Conservation (phyloP, 2,113 vertebrate genomes). For the Calcarius ornatus region DNA sequence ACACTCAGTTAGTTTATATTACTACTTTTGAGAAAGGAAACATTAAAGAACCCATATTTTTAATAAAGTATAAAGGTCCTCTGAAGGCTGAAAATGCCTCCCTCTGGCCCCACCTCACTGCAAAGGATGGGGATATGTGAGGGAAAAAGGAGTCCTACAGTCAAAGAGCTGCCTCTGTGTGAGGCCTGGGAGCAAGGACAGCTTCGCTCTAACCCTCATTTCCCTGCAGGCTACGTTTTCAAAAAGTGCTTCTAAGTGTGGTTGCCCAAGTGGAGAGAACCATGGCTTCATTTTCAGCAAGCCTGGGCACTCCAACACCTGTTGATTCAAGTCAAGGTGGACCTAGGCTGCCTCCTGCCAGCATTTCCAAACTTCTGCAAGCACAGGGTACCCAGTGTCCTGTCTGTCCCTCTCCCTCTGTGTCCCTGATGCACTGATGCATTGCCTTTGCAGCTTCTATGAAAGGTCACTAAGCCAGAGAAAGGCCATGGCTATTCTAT, state of each 20-base stretch:
- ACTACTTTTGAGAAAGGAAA: conserved; percentile 64
- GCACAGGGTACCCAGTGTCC: not conserved
- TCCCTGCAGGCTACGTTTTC: not conserved
- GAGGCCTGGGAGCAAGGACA: conserved; percentile 19
- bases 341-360: not conserved
- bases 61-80: conserved; percentile 56
- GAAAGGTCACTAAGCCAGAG: not conserved
- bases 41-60: conserved; percentile 61
- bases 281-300: conserved; percentile 22
- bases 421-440: not conserved
- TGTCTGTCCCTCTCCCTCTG: not conserved
- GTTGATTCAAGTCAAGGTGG: not conserved
- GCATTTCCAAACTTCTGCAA: not conserved
- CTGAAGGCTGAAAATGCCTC: conserved; percentile 37
- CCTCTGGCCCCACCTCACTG: not conserved
- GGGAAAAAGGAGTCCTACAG: not conserved
- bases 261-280: not conserved
- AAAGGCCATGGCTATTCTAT: not conserved
- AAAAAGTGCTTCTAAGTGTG: conserved; percentile 14
- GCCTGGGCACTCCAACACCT: conserved; percentile 13
- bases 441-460: not conserved
- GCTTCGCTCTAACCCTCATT: not conserved
- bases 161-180: conserved; percentile 34
- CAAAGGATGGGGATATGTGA: not conserved
- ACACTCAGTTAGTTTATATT: conserved; percentile 67